Conservation (phyloP, 1,140 invertebrate genomes). For the Lepidostoma basale region DNA sequence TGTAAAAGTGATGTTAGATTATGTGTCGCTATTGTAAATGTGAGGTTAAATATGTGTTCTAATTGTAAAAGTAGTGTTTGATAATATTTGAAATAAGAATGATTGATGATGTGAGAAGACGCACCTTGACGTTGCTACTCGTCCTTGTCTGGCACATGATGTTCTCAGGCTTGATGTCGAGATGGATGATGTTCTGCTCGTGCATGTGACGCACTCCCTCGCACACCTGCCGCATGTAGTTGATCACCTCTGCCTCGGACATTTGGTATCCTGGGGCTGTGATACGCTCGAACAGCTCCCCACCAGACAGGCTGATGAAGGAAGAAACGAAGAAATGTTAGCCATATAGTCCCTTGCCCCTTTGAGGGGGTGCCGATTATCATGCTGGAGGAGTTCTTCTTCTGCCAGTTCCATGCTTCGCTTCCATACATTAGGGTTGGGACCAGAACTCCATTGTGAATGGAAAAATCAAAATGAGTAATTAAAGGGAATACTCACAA, state of each 20-base stretch:
- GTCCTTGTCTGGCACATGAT: conserved; percentile 98
- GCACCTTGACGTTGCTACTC: conserved; percentile 89
- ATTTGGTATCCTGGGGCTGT: conserved; percentile 97
- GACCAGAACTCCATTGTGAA: too few species aligned
- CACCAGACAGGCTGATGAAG: conserved; percentile 86
- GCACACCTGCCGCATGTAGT: conserved; percentile 99
- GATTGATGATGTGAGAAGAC: neutral
- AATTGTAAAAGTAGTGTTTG: too few species aligned
- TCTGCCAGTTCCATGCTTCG: too few species aligned
- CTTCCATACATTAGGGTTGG: too few species aligned
- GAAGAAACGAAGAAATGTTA: too few species aligned
- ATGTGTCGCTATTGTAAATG: too few species aligned
- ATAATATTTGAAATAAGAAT: neutral
- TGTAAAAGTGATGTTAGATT: too few species aligned
- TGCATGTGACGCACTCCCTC: conserved; percentile 99
- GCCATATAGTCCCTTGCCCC: too few species aligned
- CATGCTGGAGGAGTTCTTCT: too few species aligned
- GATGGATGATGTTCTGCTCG: conserved; percentile 98
- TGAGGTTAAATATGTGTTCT: too few species aligned
- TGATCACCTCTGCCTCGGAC: conserved; percentile 99
- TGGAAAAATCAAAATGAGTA: too few species aligned
- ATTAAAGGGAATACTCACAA: conserved; percentile 76
- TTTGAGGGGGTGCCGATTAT: too few species aligned
- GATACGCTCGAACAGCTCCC: conserved; percentile 97
- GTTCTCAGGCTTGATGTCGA: conserved; percentile 97